These are phyloP conservation scores for Falco berigora DNA, from an alignment of 2,797 vertebrate species.

Conservation along the genomic window DNA sequence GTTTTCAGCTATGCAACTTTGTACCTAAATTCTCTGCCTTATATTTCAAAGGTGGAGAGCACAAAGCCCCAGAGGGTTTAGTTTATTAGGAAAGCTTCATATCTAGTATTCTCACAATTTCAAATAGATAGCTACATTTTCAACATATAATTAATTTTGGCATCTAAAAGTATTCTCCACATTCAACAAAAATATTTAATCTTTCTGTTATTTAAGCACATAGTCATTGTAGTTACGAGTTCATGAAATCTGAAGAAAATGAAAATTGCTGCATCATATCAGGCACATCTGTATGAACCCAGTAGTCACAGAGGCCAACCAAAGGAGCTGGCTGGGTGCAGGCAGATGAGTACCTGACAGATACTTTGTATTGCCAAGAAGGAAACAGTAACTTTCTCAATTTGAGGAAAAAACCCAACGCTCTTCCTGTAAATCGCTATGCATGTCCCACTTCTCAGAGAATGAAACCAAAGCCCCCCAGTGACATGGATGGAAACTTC, in stretches of 20 bases:
- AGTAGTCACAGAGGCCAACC: not conserved
- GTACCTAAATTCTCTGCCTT: not conserved
- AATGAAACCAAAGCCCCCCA: not conserved
- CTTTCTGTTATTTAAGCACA: not conserved
- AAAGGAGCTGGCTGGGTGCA: not conserved
- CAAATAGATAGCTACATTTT: not conserved
- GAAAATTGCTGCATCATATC: not conserved
- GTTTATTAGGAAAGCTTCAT: not conserved
- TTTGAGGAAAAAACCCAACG: not conserved
- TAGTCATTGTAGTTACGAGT: not conserved
- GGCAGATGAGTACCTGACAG: not conserved
- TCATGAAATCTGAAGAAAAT: not conserved
- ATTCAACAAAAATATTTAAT: not conserved
- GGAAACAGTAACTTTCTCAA: not conserved
- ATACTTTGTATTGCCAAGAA: not conserved
- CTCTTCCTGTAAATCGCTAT: not conserved
- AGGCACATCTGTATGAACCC: not conserved
- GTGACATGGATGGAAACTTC: not conserved
- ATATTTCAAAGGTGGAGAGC: not conserved
- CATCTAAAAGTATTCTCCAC: not conserved
- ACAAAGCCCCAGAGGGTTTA: not conserved
- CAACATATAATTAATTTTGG: not conserved
- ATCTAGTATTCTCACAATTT: not conserved
- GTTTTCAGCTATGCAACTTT: not conserved
- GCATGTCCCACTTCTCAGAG: not conserved